Percentiles rank a stretch among this genome's conserved stretches.
phyloP scores from a whole-genome alignment of 1,140 invertebrate genomes.

The Hyposmocoma kahamanoa region DNA sequence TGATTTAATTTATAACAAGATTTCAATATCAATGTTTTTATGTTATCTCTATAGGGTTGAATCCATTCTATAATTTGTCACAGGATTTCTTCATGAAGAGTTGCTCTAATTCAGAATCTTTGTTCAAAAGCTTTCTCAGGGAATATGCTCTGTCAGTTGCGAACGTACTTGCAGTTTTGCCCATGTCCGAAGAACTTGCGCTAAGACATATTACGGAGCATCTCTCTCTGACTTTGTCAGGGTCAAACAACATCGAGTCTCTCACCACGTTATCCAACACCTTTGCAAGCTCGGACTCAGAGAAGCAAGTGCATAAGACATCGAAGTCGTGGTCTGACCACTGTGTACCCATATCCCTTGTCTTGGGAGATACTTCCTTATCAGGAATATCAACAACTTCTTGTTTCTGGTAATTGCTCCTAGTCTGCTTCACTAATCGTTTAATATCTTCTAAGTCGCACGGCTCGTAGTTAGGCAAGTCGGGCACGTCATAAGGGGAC shows the following conservation, averaged over 20 bases:
- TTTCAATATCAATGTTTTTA: too few relatives aligned
- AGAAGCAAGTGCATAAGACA: slow-evolving; percentile 43
- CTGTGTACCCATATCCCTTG: slow-evolving; percentile 36
- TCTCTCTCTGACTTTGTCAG: too few relatives aligned
- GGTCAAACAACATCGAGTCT: neutral
- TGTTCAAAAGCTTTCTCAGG: slow-evolving; percentile 20
- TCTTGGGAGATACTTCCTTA: slow-evolving; percentile 24
- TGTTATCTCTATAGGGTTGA: too few relatives aligned
- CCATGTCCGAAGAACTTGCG: slow-evolving; percentile 12
- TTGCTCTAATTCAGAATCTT: slow-evolving; percentile 16
- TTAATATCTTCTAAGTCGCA: slow-evolving; percentile 40
- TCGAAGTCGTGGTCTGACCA: slow-evolving; percentile 46
- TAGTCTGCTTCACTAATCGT: slow-evolving; percentile 32
- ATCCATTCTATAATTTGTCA: neutral
- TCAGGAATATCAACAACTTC: too few relatives aligned
- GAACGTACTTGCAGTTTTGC: slow-evolving; percentile 13
- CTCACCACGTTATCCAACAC: slow-evolving; percentile 11
- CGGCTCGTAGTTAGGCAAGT: slow-evolving; percentile 43
- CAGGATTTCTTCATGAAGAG: slow-evolving; percentile 21
- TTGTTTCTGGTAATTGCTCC: too few relatives aligned
- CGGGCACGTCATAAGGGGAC: slow-evolving; percentile 34
- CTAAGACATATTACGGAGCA: too few relatives aligned
- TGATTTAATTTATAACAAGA: too few relatives aligned
- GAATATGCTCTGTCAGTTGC: slow-evolving; percentile 18
- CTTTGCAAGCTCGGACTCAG: slow-evolving; percentile 34